Evolutionary conservation across 2,113 vertebrate species (phyloP).

Genomic region (Osmerus mordax): DNA sequence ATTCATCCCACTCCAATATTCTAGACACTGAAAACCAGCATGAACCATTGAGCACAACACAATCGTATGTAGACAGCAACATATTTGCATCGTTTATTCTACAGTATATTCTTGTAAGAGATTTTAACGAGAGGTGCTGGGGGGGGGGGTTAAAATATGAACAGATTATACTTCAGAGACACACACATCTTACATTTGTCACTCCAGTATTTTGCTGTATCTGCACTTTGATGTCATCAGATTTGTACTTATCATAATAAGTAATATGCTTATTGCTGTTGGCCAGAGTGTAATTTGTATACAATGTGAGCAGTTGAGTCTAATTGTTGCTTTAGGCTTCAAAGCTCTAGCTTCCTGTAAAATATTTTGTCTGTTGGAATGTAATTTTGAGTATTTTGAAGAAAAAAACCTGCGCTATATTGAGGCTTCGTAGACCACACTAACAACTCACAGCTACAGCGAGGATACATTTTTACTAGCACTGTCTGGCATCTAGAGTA

Average conservation of each 20-base stretch:
- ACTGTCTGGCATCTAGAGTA: slow-evolving; percentile 4
- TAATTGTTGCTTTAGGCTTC: not conserved
- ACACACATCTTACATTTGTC: not conserved
- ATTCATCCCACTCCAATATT: too few relatives aligned
- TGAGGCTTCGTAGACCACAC: not conserved
- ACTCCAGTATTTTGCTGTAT: not conserved
- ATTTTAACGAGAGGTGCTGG: not conserved
- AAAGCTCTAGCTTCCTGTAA: not conserved
- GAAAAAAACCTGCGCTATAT: not conserved
- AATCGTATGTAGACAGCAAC: not conserved
- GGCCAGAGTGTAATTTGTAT: not conserved
- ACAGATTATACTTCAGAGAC: not conserved
- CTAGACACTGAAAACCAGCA: too few relatives aligned
- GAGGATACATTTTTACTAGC: not conserved
- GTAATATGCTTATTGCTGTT: slow-evolving; percentile 3
- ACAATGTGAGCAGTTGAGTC: not conserved
- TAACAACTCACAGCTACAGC: not conserved
- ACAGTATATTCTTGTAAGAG: not conserved
- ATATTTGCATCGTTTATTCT: not conserved
- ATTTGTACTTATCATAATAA: not conserved
- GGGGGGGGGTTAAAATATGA: not conserved
- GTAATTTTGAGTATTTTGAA: not conserved
- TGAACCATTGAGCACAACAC: not conserved
- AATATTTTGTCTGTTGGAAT: not conserved
- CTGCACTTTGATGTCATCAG: slow-evolving; percentile 2